Conservation (phyloP, 2,888 invertebrate genomes). For the Megastigmus dorsalis region DNA sequence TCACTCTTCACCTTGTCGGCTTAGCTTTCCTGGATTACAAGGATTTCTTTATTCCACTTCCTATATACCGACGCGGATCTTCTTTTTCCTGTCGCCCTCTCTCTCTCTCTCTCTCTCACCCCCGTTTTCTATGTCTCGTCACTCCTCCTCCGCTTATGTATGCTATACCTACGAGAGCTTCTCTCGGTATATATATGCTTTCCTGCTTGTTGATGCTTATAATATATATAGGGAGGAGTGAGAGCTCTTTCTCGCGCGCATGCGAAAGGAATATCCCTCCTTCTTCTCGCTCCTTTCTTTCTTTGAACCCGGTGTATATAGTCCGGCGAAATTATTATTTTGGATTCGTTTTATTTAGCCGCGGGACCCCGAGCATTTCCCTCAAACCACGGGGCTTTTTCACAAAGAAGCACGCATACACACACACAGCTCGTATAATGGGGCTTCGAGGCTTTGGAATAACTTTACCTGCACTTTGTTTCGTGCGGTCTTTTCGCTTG, state of each 20-base stretch:
- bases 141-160: neutral
- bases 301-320: neutral
- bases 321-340: slow-evolving; percentile 19
- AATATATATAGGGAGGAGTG: too few species aligned
- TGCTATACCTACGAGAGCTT: neutral
- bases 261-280: neutral
- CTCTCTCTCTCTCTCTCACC: too few species aligned
- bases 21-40: slow-evolving; percentile 67
- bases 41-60: slow-evolving; percentile 65
- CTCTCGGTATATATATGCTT: neutral
- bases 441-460: neutral
- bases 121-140: too few species aligned
- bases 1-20: slow-evolving; percentile 63
- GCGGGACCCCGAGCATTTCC: neutral
- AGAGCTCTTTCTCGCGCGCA: neutral
- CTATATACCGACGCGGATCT: slow-evolving; percentile 46
- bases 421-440: slow-evolving; percentile 18
- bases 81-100: slow-evolving; percentile 19
- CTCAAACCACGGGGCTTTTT: slow-evolving; percentile 16
- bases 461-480: slow-evolving; percentile 17
- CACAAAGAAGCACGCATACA: neutral
- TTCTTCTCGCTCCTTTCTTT: neutral
- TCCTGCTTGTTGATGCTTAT: neutral
- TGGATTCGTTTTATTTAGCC: neutral
- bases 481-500: neutral